These are phyloP conservation scores for Agrotis clavis DNA, from an alignment of 2,888 invertebrate species.

Conservation along the genomic window DNA sequence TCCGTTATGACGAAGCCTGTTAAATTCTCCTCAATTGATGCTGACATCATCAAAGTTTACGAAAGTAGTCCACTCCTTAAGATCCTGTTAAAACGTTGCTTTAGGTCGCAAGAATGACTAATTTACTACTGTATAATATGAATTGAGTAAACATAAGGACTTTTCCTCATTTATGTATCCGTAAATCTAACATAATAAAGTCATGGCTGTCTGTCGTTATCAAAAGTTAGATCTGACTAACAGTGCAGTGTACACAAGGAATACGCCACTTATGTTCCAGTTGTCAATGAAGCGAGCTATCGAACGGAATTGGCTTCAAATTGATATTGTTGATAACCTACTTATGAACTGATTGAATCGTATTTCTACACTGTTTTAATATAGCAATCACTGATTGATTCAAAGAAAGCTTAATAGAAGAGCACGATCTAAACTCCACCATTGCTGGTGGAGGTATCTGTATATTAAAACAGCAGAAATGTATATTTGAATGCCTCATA, in stretches of 20 bases:
- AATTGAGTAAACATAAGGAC: conserved; percentile 31
- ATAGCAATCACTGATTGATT: conserved; percentile 12
- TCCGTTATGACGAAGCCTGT: conserved; percentile 21
- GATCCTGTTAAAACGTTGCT: conserved; percentile 15
- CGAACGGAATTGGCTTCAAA: conserved; percentile 64
- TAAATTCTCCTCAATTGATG: conserved; percentile 40
- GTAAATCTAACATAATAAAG: conserved; percentile 43
- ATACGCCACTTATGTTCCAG: conserved; percentile 48
- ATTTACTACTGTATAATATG: conserved; percentile 2
- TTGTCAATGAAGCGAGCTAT: conserved; percentile 64
- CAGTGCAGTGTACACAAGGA: conserved; percentile 29
- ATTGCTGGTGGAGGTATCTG: too few relatives aligned
- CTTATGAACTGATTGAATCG: conserved; percentile 62
- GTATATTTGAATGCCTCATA: background rate
- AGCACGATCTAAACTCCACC: background rate
- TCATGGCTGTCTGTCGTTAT: conserved; percentile 46
- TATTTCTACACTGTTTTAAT: conserved; percentile 23
- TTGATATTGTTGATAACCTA: conserved; percentile 72
- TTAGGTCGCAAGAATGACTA: conserved; percentile 4
- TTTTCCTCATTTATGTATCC: conserved; percentile 40
- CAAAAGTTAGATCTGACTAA: conserved; percentile 52
- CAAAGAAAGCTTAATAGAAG: background rate
- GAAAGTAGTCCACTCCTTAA: conserved; percentile 37
- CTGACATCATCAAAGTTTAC: conserved; percentile 42
- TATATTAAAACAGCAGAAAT: background rate